Evolutionary conservation across 2,797 vertebrate genomes (phyloP).

Genomic region (Rhynchotus rufescens): DNA sequence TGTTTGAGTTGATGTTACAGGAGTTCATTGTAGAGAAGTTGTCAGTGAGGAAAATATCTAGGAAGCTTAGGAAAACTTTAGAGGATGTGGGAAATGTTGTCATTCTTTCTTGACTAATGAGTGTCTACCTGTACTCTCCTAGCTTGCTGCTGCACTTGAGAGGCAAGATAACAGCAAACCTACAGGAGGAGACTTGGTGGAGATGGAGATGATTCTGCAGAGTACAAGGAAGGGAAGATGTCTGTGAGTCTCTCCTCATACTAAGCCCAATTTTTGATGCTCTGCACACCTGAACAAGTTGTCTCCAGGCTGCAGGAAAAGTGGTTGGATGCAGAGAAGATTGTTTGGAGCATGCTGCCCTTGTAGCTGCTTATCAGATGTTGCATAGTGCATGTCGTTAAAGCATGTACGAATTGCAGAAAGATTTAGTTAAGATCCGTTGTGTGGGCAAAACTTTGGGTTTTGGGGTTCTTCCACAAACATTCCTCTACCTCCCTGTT

Average conservation of each 20-base stretch:
- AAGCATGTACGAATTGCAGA: not conserved
- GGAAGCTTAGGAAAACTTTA: not conserved
- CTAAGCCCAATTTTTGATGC: not conserved
- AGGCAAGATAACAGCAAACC: not conserved
- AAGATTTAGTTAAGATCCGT: not conserved
- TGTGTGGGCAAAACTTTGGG: not conserved
- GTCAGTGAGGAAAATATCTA: not conserved
- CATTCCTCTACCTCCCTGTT: not conserved
- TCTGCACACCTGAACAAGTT: not conserved
- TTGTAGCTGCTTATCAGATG: not conserved
- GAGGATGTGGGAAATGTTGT: not conserved
- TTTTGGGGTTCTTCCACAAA: not conserved
- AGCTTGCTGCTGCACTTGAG: not conserved
- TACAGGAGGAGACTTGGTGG: not conserved
- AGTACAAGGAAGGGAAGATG: not conserved
- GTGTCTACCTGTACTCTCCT: not conserved
- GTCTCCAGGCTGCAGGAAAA: not conserved
- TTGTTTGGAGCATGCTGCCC: not conserved
- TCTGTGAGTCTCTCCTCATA: not conserved
- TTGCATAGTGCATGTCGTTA: not conserved
- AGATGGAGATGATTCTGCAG: not conserved
- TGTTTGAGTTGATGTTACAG: not conserved
- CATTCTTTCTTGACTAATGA: not conserved
- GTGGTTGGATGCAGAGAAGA: fast-evolving
- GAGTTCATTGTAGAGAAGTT: not conserved